A percentile compares a stretch with the other conserved stretches of the same genome.
Conservation (phyloP, 1,140 invertebrate species). For the Varroa destructor region DNA sequence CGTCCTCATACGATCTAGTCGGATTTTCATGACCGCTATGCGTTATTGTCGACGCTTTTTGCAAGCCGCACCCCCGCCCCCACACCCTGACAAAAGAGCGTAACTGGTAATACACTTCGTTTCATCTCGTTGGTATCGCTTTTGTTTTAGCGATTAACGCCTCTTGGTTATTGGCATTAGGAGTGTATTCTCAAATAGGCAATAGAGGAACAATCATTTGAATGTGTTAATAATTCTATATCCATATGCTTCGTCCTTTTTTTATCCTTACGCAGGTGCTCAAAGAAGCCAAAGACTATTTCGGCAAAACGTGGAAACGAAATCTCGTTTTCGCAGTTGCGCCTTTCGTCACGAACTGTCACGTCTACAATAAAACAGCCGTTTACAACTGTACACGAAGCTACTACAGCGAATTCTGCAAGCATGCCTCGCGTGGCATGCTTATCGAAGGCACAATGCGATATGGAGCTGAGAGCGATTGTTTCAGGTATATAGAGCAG, state of each 20-base stretch:
- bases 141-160: no score
- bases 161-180: no score
- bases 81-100: no score
- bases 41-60: no score
- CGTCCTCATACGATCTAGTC: no score
- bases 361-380: conserved; percentile 22
- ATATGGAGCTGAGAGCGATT: conserved; percentile 21
- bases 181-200: no score
- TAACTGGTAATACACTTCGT: no score
- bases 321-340: conserved; percentile 24
- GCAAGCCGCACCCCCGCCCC: no score
- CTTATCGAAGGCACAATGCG: conserved; percentile 24
- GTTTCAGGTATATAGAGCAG: conserved; percentile 1
- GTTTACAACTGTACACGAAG: conserved; percentile 26
- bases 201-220: no score
- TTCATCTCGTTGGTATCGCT: no score
- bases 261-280: neutral
- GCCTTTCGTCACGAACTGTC: conserved; percentile 27
- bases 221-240: no score
- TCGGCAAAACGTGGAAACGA: conserved; percentile 27
- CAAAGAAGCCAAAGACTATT: conserved; percentile 22
- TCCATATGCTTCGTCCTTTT: neutral
- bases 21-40: no score
- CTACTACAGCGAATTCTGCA: conserved; percentile 27
- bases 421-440: conserved; percentile 24